Evolutionary conservation across 2,797 vertebrate species (phyloP).

Genomic region (Cirrhinus molitorella): DNA sequence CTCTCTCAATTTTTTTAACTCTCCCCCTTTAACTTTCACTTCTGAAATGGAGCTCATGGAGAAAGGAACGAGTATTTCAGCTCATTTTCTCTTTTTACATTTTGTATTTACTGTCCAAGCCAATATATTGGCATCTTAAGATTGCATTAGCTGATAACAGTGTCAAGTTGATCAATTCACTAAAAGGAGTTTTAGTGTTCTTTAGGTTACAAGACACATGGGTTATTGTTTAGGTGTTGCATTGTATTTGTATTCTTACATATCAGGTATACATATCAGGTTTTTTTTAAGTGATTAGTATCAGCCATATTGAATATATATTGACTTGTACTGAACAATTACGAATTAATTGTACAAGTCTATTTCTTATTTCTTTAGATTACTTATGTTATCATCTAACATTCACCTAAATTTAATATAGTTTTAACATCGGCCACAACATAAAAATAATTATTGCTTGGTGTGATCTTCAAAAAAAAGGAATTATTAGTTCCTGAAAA

Average conservation of each 20-base stretch:
- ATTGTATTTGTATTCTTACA: neutral
- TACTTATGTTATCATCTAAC: neutral
- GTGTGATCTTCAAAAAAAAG: neutral
- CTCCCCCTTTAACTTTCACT: slow-evolving; percentile 51
- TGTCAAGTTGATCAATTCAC: neutral
- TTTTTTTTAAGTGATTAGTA: neutral
- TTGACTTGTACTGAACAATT: neutral
- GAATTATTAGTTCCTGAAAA: slow-evolving; percentile 13
- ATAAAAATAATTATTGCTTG: neutral
- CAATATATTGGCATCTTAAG: neutral
- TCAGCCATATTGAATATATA: neutral
- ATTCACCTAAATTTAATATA: neutral
- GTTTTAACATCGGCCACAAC: neutral
- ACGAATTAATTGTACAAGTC: too few relatives aligned
- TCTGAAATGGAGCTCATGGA: slow-evolving; percentile 64
- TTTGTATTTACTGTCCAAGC: neutral
- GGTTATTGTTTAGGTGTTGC: neutral
- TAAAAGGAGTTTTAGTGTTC: neutral
- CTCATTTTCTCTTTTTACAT: neutral
- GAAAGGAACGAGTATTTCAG: slow-evolving; percentile 67
- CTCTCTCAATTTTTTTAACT: neutral
- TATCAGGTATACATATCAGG: too few relatives aligned
- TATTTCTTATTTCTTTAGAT: neutral
- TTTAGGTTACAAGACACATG: neutral
- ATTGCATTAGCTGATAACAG: neutral